Conservation (phyloP, 2,113 vertebrate genomes). For the Ammodytes dubius region DNA sequence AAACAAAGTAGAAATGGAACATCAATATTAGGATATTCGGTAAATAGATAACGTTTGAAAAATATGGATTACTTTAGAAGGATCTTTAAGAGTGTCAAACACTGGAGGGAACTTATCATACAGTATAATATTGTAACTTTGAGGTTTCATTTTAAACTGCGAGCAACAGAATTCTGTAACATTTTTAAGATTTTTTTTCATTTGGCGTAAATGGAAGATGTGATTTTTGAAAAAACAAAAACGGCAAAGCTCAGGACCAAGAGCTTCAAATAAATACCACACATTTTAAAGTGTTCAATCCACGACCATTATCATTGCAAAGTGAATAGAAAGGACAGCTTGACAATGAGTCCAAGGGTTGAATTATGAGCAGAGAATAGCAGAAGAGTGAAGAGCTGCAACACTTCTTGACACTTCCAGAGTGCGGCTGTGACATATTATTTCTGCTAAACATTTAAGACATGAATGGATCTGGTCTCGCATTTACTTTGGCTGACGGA, state of each 20-base stretch:
- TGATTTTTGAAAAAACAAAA: too few relatives aligned
- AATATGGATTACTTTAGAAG: background rate
- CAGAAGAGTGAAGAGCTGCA: background rate
- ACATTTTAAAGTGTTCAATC: background rate
- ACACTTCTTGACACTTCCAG: background rate
- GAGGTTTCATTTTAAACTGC: too few relatives aligned
- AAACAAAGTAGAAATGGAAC: too few relatives aligned
- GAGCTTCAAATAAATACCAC: background rate
- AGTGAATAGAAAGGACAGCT: background rate
- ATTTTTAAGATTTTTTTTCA: background rate
- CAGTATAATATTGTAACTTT: too few relatives aligned
- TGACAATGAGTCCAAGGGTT: background rate
- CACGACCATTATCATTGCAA: background rate
- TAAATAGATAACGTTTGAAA: background rate
- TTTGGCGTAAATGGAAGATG: too few relatives aligned
- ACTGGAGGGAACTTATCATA: background rate
- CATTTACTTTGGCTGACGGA: constrained; percentile 16
- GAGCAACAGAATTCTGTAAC: background rate
- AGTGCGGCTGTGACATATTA: background rate
- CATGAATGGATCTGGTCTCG: background rate
- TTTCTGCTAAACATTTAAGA: constrained; percentile 27
- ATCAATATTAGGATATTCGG: too few relatives aligned
- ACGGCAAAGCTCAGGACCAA: background rate
- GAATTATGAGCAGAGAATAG: background rate
- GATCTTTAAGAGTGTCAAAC: background rate